These are phyloP conservation scores for Spilosoma lubricipeda DNA, from an alignment of 2,888 invertebrate genomes.

Conservation along the genomic window DNA sequence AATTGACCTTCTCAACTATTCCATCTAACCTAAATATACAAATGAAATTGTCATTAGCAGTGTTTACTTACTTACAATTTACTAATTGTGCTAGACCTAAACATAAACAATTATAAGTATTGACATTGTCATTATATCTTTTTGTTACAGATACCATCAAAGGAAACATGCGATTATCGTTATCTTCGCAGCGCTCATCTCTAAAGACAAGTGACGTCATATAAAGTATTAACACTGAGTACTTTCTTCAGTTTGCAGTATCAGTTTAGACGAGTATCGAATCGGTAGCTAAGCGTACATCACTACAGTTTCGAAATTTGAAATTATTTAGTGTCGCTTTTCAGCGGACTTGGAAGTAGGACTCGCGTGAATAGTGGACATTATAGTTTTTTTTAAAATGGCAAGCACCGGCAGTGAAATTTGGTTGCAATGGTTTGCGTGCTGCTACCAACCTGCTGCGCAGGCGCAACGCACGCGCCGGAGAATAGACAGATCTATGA, in stretches of 20 bases:
- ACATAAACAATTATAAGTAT: constrained; percentile 41
- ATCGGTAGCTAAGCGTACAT: constrained; percentile 51
- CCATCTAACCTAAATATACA: neutral
- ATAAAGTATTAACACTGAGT: constrained; percentile 46
- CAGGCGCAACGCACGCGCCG: constrained; percentile 90
- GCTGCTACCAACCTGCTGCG: constrained; percentile 94
- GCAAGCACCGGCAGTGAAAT: constrained; percentile 92
- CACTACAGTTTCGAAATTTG: constrained; percentile 46
- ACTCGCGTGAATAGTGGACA: constrained; percentile 63
- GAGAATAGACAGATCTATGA: constrained; percentile 97
- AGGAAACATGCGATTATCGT: constrained; percentile 74
- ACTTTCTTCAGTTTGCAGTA: constrained; percentile 39
- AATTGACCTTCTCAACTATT: neutral
- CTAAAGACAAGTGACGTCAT: constrained; percentile 54
- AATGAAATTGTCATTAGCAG: neutral
- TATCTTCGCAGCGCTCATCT: constrained; percentile 72
- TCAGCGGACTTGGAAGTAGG: constrained; percentile 48
- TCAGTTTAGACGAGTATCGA: constrained; percentile 55
- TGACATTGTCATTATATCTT: constrained; percentile 55
- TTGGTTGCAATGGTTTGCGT: constrained; percentile 97
- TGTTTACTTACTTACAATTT: constrained; percentile 23
- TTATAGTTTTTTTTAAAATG: constrained; percentile 77
- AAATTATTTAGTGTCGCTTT: constrained; percentile 49
- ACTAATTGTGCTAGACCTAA: constrained; percentile 18
- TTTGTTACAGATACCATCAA: constrained; percentile 74